These are phyloP conservation scores for Paratilapia polleni DNA, from an alignment of 2,113 vertebrate species.

Conservation along the genomic window DNA sequence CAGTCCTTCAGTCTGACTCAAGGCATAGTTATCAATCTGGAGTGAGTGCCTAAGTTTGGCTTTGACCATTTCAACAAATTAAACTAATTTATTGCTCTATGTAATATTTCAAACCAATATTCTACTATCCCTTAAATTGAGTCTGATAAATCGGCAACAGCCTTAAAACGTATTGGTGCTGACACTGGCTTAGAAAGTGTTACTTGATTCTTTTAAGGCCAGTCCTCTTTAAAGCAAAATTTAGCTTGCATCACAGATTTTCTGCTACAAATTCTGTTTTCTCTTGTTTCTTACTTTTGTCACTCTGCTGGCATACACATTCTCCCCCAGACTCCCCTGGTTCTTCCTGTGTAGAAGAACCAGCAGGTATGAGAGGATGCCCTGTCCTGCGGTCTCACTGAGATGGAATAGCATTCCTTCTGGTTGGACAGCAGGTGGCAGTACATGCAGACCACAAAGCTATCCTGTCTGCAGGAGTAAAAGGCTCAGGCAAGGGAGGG, in stretches of 20 bases:
- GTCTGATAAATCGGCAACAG: background rate
- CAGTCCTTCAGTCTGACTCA: background rate
- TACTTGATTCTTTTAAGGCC: background rate
- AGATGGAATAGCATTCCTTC: slow-evolving; percentile 16
- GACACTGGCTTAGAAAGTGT: background rate
- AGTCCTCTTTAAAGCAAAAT: background rate
- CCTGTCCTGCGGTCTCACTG: slow-evolving; percentile 8
- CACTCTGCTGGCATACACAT: background rate
- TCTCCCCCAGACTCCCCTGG: background rate
- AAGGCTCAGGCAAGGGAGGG: slow-evolving; percentile 43
- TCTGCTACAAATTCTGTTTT: slow-evolving; percentile 8
- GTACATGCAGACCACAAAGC: slow-evolving; percentile 48
- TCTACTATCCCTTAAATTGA: background rate
- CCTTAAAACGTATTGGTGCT: background rate
- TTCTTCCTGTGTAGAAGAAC: background rate
- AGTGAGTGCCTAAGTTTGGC: background rate
- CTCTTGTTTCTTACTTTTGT: background rate
- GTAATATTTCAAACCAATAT: background rate
- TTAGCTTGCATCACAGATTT: background rate
- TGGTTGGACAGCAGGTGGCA: slow-evolving; percentile 60
- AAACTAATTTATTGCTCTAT: background rate
- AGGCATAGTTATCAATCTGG: background rate
- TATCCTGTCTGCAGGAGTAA: slow-evolving; percentile 58
- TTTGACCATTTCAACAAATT: background rate
- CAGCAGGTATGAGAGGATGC: slow-evolving; percentile 11